Evolutionary conservation across 2,797 vertebrate genomes (phyloP).

Genomic region (Zalophus californianus): DNA sequence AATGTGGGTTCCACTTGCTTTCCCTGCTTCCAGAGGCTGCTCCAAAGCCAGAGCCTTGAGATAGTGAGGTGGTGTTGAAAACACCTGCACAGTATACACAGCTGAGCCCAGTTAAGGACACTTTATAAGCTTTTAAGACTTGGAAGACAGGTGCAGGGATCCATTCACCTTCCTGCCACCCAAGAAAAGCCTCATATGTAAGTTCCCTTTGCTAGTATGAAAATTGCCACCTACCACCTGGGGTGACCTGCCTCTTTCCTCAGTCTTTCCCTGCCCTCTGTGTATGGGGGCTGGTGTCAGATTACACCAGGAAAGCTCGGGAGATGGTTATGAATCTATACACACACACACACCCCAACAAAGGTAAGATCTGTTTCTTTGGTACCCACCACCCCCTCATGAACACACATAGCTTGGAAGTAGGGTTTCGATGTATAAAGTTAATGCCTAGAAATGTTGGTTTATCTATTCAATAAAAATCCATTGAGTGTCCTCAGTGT

Average conservation of each 20-base stretch:
- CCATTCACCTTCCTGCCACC: neutral
- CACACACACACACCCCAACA: neutral
- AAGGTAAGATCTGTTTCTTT: neutral
- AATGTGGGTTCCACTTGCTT: neutral
- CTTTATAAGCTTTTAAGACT: neutral
- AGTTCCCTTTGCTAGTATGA: neutral
- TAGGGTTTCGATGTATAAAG: neutral
- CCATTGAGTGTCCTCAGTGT: neutral
- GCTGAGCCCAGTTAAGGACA: neutral
- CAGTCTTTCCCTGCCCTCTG: neutral
- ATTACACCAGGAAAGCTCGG: neutral
- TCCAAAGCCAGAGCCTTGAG: neutral
- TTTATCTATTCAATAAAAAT: neutral
- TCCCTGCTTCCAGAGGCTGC: neutral
- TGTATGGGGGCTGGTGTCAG: neutral
- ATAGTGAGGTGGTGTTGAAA: neutral
- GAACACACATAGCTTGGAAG: neutral
- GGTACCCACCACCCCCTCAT: neutral
- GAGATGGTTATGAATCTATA: neutral
- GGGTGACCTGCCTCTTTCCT: neutral
- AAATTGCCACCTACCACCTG: neutral
- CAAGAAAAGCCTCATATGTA: neutral
- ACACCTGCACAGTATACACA: neutral
- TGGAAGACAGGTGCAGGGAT: neutral
- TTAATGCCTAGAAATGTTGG: neutral